Conservation (phyloP, 2,888 invertebrate species). For the Erebia aethiops region DNA sequence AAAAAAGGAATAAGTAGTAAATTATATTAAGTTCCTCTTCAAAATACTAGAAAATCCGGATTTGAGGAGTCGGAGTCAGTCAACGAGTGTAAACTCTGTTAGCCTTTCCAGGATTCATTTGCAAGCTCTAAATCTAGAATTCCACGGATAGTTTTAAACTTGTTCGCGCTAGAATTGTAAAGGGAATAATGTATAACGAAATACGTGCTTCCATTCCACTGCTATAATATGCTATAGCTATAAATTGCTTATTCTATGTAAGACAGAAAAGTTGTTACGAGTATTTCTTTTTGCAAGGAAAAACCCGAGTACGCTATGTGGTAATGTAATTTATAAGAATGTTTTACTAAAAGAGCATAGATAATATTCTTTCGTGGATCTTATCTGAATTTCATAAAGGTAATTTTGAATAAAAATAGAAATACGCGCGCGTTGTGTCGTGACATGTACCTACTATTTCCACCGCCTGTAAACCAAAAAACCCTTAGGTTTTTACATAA, state of each 20-base stretch:
- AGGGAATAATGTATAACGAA: constrained; percentile 31
- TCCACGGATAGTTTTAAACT: constrained; percentile 38
- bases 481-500: no score
- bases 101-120: constrained; percentile 37
- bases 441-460: no score
- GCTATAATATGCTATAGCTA: constrained; percentile 15
- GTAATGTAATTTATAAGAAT: constrained; percentile 5
- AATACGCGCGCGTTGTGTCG: no score
- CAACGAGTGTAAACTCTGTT: constrained; percentile 23
- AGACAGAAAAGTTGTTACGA: constrained; percentile 10
- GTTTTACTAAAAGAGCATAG: neutral
- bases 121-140: constrained; percentile 39
- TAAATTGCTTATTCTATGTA: constrained; percentile 26
- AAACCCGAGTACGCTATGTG: neutral
- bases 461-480: no score
- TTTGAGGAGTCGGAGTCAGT: constrained; percentile 10
- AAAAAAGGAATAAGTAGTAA: neutral
- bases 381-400: no score
- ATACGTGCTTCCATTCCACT: constrained; percentile 27
- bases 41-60: neutral
- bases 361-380: neutral
- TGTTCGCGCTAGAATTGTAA: constrained; percentile 37
- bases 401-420: no score
- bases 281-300: constrained; percentile 1
- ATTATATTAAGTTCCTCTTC: neutral